A percentile compares a stretch with the other conserved stretches of the same genome.
Evolutionary conservation across 1,140 invertebrate genomes (phyloP).

Genomic region (Wiebesia pumilae): DNA sequence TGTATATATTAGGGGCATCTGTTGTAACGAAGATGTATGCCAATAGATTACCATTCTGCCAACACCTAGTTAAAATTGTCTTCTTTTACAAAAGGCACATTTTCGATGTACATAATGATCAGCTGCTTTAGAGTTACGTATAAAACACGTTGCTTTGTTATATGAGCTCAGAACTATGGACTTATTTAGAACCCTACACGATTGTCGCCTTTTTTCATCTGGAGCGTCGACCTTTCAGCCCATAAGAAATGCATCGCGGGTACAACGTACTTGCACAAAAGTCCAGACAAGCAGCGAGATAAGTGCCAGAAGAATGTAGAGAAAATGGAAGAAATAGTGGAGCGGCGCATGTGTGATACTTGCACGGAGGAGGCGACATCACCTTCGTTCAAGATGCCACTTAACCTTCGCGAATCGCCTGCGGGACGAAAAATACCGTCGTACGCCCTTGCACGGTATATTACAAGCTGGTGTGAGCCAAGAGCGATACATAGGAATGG

Average conservation of each 20-base stretch:
- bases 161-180: not conserved
- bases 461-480: not conserved
- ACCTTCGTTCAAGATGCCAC: constrained; percentile 32
- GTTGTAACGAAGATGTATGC: not conserved
- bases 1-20: not conserved
- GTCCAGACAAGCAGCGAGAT: no score
- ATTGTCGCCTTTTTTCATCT: not conserved
- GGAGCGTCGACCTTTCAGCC: not conserved
- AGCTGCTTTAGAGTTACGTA: no score
- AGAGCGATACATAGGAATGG: not conserved
- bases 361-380: not conserved
- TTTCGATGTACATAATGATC: no score
- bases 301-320: no score
- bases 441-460: not conserved
- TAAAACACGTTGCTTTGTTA: not conserved
- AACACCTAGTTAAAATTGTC: not conserved
- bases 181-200: not conserved
- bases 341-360: not conserved
- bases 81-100: not conserved
- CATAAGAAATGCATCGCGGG: not conserved
- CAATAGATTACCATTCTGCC: not conserved
- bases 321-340: not conserved
- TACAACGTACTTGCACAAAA: not conserved
- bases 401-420: constrained; percentile 33
- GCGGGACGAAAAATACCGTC: not conserved